Percentiles rank a stretch among this genome's conserved stretches.
Conservation (phyloP, 53 echinoderm and acorn worm genomes). For the Luidia sarsii region DNA sequence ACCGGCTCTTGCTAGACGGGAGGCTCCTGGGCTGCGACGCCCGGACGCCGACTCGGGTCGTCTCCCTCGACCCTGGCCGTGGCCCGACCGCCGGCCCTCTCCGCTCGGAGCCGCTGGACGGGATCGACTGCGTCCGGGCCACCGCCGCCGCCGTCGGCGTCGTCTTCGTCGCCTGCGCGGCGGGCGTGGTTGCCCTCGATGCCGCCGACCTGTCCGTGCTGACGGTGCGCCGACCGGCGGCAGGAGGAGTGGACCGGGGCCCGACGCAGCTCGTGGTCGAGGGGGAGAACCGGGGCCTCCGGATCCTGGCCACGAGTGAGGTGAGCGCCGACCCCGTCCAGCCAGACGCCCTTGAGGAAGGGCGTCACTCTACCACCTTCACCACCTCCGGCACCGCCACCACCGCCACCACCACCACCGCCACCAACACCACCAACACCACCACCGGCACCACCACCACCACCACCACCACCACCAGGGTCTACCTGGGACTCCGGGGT, state of each 20-base stretch:
- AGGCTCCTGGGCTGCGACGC: constrained; percentile 4
- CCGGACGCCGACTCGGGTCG: neutral
- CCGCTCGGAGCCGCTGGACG: too few species aligned
- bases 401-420: too few species aligned
- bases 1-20: too few species aligned
- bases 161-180: neutral
- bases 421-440: too few species aligned
- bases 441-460: too few species aligned
- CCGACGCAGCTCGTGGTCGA: neutral
- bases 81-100: too few species aligned
- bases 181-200: constrained; percentile 1
- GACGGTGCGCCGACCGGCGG: neutral
- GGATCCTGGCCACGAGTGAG: neutral
- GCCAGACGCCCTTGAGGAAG: too few species aligned
- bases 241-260: too few species aligned
- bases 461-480: neutral
- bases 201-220: neutral
- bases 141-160: neutral
- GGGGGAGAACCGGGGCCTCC: neutral
- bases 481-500: neutral
- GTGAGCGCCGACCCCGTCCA: neutral
- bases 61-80: neutral
- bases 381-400: too few species aligned
- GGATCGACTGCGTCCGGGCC: neutral
- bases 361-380: too few species aligned